Percentiles rank a stretch among this genome's conserved stretches.
phyloP scores from a whole-genome alignment of 2,797 vertebrate species.

The Vireo griseus region DNA sequence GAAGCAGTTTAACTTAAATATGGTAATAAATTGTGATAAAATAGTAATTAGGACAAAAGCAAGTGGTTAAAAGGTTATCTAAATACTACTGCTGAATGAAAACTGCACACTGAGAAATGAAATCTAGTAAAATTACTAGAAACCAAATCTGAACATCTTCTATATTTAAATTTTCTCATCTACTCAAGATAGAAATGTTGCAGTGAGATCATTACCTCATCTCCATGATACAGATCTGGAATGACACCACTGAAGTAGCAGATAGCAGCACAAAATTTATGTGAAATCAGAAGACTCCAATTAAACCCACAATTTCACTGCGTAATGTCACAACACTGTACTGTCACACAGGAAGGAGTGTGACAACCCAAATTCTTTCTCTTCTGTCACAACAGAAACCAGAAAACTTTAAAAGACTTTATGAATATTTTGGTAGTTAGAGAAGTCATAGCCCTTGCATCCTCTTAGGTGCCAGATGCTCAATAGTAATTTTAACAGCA shows the following conservation, averaged over 20 bases:
- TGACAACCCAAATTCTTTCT: background rate
- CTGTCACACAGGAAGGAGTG: background rate
- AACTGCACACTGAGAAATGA: background rate
- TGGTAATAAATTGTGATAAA: background rate
- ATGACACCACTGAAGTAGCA: background rate
- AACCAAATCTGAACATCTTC: background rate
- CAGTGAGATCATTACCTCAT: background rate
- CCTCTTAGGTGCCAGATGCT: background rate
- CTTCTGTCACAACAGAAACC: background rate
- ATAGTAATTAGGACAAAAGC: background rate
- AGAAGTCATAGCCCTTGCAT: background rate
- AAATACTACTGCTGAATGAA: background rate
- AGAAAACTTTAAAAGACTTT: background rate
- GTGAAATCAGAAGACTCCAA: background rate
- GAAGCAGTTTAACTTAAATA: background rate
- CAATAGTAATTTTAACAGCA: background rate
- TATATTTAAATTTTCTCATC: background rate
- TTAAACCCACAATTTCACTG: background rate
- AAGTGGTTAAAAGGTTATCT: background rate
- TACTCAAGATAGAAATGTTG: background rate
- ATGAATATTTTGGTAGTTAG: background rate
- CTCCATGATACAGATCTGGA: background rate
- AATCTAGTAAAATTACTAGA: background rate
- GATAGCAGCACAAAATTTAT: background rate
- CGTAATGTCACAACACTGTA: background rate